Conservation (phyloP, 2,888 invertebrate genomes). For the Nasonia oneida region DNA sequence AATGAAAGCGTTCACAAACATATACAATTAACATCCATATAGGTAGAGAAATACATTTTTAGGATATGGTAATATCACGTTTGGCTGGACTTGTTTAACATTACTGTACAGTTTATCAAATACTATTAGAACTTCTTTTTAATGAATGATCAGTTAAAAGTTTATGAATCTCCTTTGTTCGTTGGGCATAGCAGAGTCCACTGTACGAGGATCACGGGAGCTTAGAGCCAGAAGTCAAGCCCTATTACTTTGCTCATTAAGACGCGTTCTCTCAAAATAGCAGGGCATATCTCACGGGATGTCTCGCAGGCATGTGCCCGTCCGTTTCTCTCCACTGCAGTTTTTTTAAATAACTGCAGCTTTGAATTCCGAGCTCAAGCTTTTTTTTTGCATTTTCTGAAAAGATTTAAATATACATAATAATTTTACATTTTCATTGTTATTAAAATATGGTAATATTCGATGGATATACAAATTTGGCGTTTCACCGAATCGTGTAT, state of each 20-base stretch:
- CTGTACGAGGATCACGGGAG: neutral
- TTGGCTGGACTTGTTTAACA: no score
- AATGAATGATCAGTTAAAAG: neutral
- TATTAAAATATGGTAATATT: no score
- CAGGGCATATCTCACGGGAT: neutral
- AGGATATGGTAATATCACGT: no score
- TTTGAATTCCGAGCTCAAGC: neutral
- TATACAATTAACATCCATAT: no score
- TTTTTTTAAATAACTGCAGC: neutral
- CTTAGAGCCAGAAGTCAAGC: neutral
- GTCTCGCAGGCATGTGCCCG: neutral
- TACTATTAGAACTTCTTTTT: neutral
- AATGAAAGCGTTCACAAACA: no score
- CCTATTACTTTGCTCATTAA: slow-evolving; percentile 7
- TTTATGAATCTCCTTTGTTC: neutral
- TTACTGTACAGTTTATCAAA: no score
- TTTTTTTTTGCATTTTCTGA: neutral
- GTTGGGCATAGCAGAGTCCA: neutral
- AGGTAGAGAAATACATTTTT: no score
- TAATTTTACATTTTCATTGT: no score
- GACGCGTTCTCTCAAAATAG: neutral
- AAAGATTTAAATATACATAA: neutral
- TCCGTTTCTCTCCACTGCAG: neutral
- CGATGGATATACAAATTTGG: no score
- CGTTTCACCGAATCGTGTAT: no score